Percentiles rank a stretch among this genome's conserved stretches.
Conservation (phyloP, 1,140 invertebrate genomes). For the Anastrepha obliqua region DNA sequence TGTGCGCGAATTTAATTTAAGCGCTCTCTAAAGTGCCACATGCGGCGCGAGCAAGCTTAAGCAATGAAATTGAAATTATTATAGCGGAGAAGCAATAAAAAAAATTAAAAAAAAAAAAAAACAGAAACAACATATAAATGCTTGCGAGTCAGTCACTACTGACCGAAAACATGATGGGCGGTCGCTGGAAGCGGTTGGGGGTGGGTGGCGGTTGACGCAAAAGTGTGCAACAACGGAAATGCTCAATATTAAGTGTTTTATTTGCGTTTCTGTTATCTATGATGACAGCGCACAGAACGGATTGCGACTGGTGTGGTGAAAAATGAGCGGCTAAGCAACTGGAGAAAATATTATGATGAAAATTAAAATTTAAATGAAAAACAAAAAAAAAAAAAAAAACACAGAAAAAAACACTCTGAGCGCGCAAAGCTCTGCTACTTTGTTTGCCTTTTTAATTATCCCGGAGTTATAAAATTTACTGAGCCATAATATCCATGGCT, state of each 20-base stretch:
- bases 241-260: constrained; percentile 35
- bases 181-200: neutral
- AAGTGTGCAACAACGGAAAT: constrained; percentile 24
- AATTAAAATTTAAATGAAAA: constrained; percentile 19
- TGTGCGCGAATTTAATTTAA: constrained; percentile 34
- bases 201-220: neutral
- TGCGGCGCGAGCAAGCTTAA: constrained; percentile 7
- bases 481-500: neutral
- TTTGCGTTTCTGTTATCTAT: neutral
- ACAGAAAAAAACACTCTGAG: neutral
- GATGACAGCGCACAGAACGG: constrained; percentile 27
- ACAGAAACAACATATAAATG: neutral
- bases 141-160: neutral
- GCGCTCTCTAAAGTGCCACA: constrained; percentile 8
- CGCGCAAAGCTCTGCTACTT: neutral
- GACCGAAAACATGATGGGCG: neutral
- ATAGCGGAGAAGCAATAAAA: neutral
- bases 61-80: constrained; percentile 42
- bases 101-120: neutral
- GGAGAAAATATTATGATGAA: constrained; percentile 11
- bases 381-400: neutral
- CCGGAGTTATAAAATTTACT: neutral
- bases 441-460: neutral
- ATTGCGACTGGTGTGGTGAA: neutral
- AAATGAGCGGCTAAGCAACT: neutral